phyloP scores from a whole-genome alignment of 2,888 invertebrate genomes.

The Muscina levida region DNA sequence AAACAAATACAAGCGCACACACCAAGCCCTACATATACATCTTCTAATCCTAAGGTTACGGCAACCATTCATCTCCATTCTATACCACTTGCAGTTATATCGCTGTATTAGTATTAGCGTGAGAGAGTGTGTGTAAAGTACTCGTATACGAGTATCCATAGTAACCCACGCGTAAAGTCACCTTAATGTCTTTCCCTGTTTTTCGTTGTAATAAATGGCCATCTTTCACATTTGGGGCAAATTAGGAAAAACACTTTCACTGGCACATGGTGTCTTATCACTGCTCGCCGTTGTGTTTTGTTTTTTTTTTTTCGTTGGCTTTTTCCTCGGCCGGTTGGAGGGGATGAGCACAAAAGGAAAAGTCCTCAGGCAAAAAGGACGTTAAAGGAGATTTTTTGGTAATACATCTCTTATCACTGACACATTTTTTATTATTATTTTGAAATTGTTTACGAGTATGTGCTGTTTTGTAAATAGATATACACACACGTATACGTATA shows the following conservation, averaged over 20 bases:
- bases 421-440: slow-evolving; percentile 71
- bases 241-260: slow-evolving; percentile 72
- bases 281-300: slow-evolving; percentile 24
- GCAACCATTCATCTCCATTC: slow-evolving; percentile 61
- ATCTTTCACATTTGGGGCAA: slow-evolving; percentile 69
- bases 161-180: slow-evolving; percentile 61
- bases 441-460: slow-evolving; percentile 65
- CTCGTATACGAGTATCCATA: slow-evolving; percentile 33
- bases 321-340: not conserved
- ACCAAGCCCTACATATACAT: slow-evolving; percentile 24
- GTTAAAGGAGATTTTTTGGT: slow-evolving; percentile 33
- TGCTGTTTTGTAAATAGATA: slow-evolving; percentile 10
- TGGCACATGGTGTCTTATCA: slow-evolving; percentile 65
- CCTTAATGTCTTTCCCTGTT: slow-evolving; percentile 61
- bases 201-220: slow-evolving; percentile 57
- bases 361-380: slow-evolving; percentile 62
- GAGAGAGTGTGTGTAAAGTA: slow-evolving; percentile 19
- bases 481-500: not conserved
- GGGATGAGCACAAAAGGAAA: slow-evolving; percentile 51
- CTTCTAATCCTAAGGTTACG: slow-evolving; percentile 60
- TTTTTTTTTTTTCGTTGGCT: slow-evolving; percentile 22
- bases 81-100: slow-evolving; percentile 13
- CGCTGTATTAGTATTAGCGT: slow-evolving; percentile 49
- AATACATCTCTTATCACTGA: slow-evolving; percentile 64
- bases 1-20: slow-evolving; percentile 33